Evolutionary conservation across 1,140 invertebrate genomes (phyloP).

Genomic region (Drosophila athabasca): DNA sequence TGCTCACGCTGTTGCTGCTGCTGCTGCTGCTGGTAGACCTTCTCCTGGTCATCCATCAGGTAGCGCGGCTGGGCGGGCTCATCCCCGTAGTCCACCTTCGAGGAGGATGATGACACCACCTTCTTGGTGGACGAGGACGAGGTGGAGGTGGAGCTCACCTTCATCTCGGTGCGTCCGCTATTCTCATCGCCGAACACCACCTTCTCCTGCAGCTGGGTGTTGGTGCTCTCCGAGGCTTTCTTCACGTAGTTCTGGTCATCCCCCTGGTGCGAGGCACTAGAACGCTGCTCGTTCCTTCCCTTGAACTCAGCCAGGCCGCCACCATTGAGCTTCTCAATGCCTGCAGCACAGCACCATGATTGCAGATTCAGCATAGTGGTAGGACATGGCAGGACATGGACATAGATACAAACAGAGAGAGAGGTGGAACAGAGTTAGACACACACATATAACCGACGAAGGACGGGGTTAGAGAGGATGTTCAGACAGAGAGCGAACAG

Average conservation of each 20-base stretch:
- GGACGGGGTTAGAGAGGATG: conserved; percentile 28
- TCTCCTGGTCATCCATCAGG: conserved; percentile 50
- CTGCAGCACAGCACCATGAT: conserved; percentile 51
- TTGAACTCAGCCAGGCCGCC: conserved; percentile 86
- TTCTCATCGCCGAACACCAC: conserved; percentile 85
- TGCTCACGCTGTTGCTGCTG: conserved; percentile 48
- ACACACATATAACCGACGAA: conserved; percentile 36
- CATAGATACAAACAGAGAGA: conserved; percentile 69
- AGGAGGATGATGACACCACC: conserved; percentile 68
- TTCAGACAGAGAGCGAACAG: conserved; percentile 4
- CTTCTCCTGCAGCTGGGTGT: conserved; percentile 86
- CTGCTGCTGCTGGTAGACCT: conserved; percentile 36
- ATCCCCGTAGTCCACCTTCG: conserved; percentile 63
- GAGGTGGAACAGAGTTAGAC: conserved; percentile 31
- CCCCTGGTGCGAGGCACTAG: conserved; percentile 86
- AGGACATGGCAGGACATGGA: conserved; percentile 23
- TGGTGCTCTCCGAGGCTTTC: conserved; percentile 85
- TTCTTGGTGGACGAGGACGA: conserved; percentile 69
- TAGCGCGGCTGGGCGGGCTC: conserved; percentile 47
- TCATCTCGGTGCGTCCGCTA: conserved; percentile 81
- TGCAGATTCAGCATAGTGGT: background rate
- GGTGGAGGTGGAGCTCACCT: conserved; percentile 72
- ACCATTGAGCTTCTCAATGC: conserved; percentile 86
- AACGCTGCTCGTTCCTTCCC: conserved; percentile 86
- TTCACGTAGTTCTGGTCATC: conserved; percentile 87